phyloP scores from a whole-genome alignment of 1,140 invertebrate species.

The Tetramorium simillimum region DNA sequence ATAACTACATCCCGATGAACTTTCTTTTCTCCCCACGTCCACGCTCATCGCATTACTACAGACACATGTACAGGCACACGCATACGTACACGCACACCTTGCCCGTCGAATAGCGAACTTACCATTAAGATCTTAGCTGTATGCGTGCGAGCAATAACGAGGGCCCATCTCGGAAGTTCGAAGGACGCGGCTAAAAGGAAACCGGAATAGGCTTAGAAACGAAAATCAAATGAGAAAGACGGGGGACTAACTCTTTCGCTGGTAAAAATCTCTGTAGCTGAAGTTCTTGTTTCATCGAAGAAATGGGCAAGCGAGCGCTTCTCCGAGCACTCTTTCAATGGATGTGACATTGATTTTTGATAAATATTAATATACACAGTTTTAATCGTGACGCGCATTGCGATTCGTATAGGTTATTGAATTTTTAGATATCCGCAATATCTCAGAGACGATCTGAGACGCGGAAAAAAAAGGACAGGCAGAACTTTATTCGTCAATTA shows the following conservation, averaged over 20 bases:
- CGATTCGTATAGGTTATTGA: neutral
- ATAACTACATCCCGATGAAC: slow-evolving; percentile 28
- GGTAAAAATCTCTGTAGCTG: neutral
- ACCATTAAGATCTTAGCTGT: slow-evolving; percentile 33
- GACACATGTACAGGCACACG: neutral
- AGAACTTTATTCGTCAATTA: slow-evolving; percentile 28
- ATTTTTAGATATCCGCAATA: neutral
- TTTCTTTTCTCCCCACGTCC: slow-evolving; percentile 4
- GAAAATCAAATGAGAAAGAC: slow-evolving; percentile 1
- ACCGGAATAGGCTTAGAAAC: neutral
- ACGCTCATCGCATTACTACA: slow-evolving; percentile 36
- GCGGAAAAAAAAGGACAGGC: neutral
- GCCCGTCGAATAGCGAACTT: slow-evolving; percentile 20
- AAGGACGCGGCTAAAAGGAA: neutral
- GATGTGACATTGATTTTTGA: slow-evolving; percentile 1
- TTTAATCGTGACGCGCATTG: neutral
- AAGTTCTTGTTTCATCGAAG: neutral
- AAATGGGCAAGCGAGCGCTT: neutral
- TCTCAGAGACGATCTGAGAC: neutral
- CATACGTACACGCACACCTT: neutral
- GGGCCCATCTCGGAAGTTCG: neutral
- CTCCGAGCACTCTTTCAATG: neutral
- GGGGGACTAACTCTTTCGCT: neutral
- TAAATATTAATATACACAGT: neutral
- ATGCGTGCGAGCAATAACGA: slow-evolving; percentile 18